Conservation (phyloP, 2,888 invertebrate genomes). For the Amphipyra berbera region DNA sequence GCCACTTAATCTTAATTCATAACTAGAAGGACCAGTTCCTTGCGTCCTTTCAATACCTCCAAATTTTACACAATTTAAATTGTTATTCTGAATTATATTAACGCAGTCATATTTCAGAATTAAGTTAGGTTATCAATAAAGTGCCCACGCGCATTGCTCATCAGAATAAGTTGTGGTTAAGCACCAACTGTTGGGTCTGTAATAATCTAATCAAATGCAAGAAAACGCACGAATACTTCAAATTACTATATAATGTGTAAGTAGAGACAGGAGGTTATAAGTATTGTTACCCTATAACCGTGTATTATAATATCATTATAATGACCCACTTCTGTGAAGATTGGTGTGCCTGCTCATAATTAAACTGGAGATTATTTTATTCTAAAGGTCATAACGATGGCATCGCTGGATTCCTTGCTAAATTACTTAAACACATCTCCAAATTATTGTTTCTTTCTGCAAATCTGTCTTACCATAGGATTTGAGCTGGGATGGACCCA, state of each 20-base stretch:
- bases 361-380: background rate
- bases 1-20: background rate
- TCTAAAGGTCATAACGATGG: background rate
- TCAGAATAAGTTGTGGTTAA: conserved; percentile 14
- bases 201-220: conserved; percentile 44
- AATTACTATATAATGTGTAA: conserved; percentile 38
- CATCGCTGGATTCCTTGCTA: too few species aligned
- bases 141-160: background rate
- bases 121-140: background rate
- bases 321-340: conserved; percentile 10
- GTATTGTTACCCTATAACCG: conserved; percentile 11
- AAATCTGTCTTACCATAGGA: too few species aligned
- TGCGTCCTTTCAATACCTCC: background rate
- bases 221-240: conserved; percentile 36
- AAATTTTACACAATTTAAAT: too few species aligned
- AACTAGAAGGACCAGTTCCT: background rate
- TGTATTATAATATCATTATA: conserved; percentile 25
- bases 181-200: background rate
- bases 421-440: too few species aligned
- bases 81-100: too few species aligned
- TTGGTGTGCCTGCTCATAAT: conserved; percentile 13
- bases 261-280: conserved; percentile 25
- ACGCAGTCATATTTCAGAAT: background rate
- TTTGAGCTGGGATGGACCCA: too few species aligned
- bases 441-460: too few species aligned